Conservation (phyloP, 2,113 vertebrate species). For the Hipposideros armiger region DNA sequence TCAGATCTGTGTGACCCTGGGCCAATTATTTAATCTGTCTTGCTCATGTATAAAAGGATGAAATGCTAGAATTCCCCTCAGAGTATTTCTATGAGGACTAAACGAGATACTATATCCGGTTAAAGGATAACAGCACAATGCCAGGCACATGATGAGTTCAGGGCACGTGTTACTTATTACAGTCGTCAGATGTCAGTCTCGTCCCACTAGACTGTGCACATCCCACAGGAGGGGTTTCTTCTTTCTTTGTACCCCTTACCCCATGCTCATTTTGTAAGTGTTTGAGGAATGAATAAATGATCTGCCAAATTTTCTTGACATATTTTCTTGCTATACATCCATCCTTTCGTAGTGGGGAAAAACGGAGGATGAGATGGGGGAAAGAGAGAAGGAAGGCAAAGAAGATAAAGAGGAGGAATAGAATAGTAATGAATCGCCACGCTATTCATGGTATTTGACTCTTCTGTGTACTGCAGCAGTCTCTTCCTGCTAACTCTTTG, state of each 20-base stretch:
- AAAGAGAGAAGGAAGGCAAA: not conserved
- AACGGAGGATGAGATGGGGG: not conserved
- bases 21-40: not conserved
- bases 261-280: not conserved
- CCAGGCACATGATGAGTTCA: not conserved
- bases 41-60: constrained; percentile 5
- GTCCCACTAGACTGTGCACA: not conserved
- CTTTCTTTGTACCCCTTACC: not conserved
- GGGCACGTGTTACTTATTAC: not conserved
- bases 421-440: not conserved
- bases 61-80: not conserved
- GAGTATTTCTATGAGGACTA: not conserved
- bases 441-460: not conserved
- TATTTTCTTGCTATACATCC: not conserved
- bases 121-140: not conserved
- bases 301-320: constrained; percentile 3
- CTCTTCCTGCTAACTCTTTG: not conserved
- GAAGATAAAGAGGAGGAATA: not conserved
- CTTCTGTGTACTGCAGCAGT: not conserved
- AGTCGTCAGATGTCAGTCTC: not conserved
- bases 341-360: not conserved
- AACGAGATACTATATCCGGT: not conserved
- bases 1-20: constrained; percentile 2
- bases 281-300: not conserved
- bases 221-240: not conserved